Evolutionary conservation across 2,797 vertebrate species (phyloP).

Genomic region (Eupleurogrammus muticus): DNA sequence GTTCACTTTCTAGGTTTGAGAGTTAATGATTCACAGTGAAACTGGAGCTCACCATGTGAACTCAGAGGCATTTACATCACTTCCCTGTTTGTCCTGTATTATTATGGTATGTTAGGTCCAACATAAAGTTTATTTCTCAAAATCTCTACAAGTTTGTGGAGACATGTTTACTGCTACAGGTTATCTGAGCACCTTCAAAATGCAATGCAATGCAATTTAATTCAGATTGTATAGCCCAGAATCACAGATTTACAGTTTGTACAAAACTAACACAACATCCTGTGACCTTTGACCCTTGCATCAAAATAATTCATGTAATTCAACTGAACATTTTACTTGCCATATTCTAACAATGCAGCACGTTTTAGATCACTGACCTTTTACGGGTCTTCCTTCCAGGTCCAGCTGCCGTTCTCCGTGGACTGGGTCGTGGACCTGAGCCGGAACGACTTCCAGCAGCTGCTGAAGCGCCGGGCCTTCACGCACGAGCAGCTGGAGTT

Average conservation of each 20-base stretch:
- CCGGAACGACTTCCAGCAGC: conserved; percentile 95
- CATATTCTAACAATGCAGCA: neutral
- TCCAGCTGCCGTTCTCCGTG: conserved; percentile 92
- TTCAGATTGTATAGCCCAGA: no score
- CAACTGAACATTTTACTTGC: neutral
- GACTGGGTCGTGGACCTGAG: conserved; percentile 91
- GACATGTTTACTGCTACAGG: no score
- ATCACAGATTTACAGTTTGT: no score
- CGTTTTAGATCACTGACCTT: no score
- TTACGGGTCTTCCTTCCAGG: conserved; percentile 77
- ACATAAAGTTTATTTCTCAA: neutral
- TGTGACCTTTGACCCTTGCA: no score
- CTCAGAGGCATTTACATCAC: neutral
- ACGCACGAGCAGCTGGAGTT: conserved; percentile 93
- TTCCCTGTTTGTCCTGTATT: no score
- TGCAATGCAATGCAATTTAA: no score
- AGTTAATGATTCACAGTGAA: conserved; percentile 62
- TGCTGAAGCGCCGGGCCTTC: conserved; percentile 92
- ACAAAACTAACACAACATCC: no score
- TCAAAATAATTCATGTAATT: neutral
- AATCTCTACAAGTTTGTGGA: neutral
- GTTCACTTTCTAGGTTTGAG: conserved; percentile 15
- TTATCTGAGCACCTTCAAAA: neutral
- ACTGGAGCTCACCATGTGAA: conserved; percentile 26
- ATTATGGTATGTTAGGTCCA: neutral